Evolutionary conservation across 1,140 invertebrate genomes (phyloP), one percentile per base, ranked within the genome.

Genomic region (Diploscapter pachys): DNA sequence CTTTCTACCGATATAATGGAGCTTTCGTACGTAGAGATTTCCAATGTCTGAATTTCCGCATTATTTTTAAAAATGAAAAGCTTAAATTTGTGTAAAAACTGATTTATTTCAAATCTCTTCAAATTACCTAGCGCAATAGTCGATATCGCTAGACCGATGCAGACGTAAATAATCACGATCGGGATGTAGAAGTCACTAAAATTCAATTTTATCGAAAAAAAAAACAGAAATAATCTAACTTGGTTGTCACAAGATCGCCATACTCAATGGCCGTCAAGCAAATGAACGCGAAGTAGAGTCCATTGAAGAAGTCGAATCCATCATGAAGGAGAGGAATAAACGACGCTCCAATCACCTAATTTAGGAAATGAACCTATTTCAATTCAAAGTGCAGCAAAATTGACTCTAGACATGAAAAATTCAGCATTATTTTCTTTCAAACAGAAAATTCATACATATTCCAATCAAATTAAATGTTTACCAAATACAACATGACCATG

Each of bases 251-350:
- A 48, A 84, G 72, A 69, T 80, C 80, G 57, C 82, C 82, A 74
- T 81, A 83, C 76, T 83, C 82, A 67, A 83, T 83, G 64, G 82
- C 82, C 48, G 81, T 84, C n/a, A 83, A 77, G 67, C 82, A 83
- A 51, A 83, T 78, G 65, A 83, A 83, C n/a, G 82, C 78, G 71
- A 81, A 83, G 63, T 84, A 83, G 56, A 83, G 81, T n/a, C 82
- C 82, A 57, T 82, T 83, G 64, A 82, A 73, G 63, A 83, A 83
- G 67, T 83, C 82, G 31, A 83, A 78, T 68, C 78, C 64, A 31
- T 79, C 80, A 56, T 84, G 77, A 64, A 83, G 61, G 49, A 75
- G 73, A 9, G 81, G 76, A 59, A 83, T 80, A n/a, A 80, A 74
- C 11, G 74, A 52, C 13, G 81, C 82, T 1, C 82, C 82, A 2